Base-by-base conservation (phyloP, 2,888 invertebrate genomes). In the Orthonevra nobilis region DNA sequence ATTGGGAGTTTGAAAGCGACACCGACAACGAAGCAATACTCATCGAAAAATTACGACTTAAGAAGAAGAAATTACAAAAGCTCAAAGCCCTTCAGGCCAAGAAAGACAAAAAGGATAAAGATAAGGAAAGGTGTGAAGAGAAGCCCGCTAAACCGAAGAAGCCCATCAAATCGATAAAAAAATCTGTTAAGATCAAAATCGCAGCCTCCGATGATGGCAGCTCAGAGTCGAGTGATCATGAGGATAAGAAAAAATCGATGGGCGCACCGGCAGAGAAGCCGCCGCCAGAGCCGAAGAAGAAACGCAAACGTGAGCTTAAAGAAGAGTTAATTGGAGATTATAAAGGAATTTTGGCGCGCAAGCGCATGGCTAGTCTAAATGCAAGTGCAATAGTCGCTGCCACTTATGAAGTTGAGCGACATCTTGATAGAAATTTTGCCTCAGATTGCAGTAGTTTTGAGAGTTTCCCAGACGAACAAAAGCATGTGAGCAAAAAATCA, bases 361-460 rank as follows among this genome's bases (percentile, higher is more conserved):
- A 96, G 86, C 92, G 97, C 23, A 96, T 97, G 96, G 97, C 97
- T 14, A 96, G 96, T 86, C 89, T 97, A 23, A 97, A 97, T 87
- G 97, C 97, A 9, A 94, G 95, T 28, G 97, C 97, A 14, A 96
- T 97, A 84, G 90, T 97, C 82, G 96, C 96, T 0, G 96, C 96
- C 14, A 96, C 95, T 82, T 96, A 96, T 84, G 95, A 96, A 86
- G 95, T 88, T 68, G 89, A 89, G 61, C 84, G 89, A 0, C 89
- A 89, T 81, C 73, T 89, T 52, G 89, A 89, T 81, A 86, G 87
- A 70, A 88, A 88, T 81, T 69, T 87, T 36, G 87, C 85, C 17
- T 86, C 85, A 5, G 85, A 88, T 64, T 87, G 86, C 72, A 86
- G 87, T 81, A 88, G 87, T 58, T 88, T 86, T 40, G 88, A 87